Base-by-base conservation (phyloP, 2,113 vertebrate genomes). In the Silurus glanis region DNA sequence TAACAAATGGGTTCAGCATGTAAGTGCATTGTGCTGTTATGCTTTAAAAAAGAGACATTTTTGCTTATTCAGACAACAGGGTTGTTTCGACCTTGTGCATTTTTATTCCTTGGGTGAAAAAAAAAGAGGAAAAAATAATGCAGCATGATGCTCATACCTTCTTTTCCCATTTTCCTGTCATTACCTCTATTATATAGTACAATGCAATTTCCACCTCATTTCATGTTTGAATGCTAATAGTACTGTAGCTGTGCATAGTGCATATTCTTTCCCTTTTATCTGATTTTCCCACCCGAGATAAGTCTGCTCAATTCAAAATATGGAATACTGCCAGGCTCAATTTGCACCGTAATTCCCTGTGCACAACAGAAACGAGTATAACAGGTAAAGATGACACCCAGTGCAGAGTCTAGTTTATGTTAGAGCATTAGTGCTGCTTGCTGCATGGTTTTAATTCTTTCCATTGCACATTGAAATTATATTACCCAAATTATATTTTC, bases 201-300 rank as follows among this genome's bases (percentile, higher is more conserved):
- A 90, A 75, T 90, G 92, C 93, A 95, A 95, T 95, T 94, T 94
- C 90, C 92, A 90, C 82, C 89, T 92, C 85, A 94, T 90, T 91
- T 91, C 90, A 90, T 91, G 88, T 90, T 88, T 91, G 88, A 93
- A 94, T 91, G 90, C 89, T 93, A 93, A 94, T 94, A 92, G 89
- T 37, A 37, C 37, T 37, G 37, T 90, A 89, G 75, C 86, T 90
- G 87, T 88, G 51, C 72, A 61, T 64, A 62, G 82, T 49, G 80
- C 47, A n/a, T 45, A 53, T 37, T n/a, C 83, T 53, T 83, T 79
- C 88, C 85, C 91, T 91, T 92, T 86, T 88, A 87, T 71, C 86
- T 90, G 74, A 83, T 90, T 89, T 85, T 82, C 89, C 75, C 86
- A 84, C 83, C 90, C 89, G 59, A 85, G 86, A 78, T 87, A 88